A percentile compares a stretch with the other conserved stretches of the same genome.
Evolutionary conservation across 2,888 invertebrate genomes (phyloP).

Genomic region (Agrotis segetum): DNA sequence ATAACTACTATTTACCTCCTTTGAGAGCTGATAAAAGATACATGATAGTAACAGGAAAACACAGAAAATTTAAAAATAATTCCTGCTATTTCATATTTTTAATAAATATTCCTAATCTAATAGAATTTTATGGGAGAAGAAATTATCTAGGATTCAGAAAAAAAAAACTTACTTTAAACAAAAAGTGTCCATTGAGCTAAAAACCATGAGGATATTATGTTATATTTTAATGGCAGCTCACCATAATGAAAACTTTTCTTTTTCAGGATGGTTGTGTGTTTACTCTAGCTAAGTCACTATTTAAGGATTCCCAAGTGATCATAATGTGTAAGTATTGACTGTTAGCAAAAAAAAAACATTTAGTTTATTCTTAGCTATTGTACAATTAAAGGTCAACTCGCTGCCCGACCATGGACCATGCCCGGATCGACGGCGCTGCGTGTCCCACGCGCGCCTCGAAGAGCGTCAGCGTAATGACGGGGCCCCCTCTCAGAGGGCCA

Average conservation of each 20-base stretch:
- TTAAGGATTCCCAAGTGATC: conserved; percentile 93
- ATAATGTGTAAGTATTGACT: conserved; percentile 92
- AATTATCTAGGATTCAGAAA: too few species aligned
- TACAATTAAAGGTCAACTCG: too few species aligned
- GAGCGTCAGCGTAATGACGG: too few species aligned
- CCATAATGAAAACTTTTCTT: conserved; percentile 41
- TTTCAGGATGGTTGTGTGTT: conserved; percentile 87
- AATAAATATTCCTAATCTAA: too few species aligned
- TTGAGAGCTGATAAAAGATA: background rate
- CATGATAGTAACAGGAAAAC: conserved; percentile 15
- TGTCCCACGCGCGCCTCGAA: too few species aligned
- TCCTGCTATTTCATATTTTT: background rate
- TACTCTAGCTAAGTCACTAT: conserved; percentile 92
- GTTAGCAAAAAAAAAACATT: background rate
- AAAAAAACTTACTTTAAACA: too few species aligned
- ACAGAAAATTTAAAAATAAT: background rate
- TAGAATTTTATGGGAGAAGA: background rate
- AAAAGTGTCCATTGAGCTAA: too few species aligned
- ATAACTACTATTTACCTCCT: background rate
- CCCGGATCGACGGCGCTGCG: too few species aligned
- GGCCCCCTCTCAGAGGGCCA: too few species aligned
- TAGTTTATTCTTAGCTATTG: background rate
- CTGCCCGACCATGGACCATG: too few species aligned
- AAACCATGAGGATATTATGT: background rate
- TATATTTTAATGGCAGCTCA: background rate